A percentile compares a stretch with the other conserved stretches of the same genome.
Conservation (phyloP, 2,113 vertebrate genomes). For the Egretta garzetta region DNA sequence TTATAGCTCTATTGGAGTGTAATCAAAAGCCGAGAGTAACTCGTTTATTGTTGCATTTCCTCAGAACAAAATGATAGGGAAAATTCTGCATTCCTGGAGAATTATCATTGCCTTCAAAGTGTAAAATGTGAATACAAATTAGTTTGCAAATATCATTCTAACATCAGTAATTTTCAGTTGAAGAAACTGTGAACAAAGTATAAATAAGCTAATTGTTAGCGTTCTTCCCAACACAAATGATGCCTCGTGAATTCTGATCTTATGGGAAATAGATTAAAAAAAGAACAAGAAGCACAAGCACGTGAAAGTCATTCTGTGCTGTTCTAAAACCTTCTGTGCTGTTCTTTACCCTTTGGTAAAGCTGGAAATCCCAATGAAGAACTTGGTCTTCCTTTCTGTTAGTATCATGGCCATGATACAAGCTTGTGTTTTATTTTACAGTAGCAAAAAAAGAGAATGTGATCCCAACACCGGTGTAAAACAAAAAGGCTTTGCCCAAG, state of each 20-base stretch:
- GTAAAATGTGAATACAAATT: slow-evolving; percentile 39
- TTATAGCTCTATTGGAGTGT: background rate
- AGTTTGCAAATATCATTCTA: background rate
- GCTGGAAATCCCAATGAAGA: background rate
- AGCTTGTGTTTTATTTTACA: background rate
- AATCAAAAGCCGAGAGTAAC: slow-evolving; percentile 33
- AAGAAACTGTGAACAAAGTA: background rate
- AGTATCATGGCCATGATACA: background rate
- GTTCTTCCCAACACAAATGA: background rate
- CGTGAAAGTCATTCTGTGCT: background rate
- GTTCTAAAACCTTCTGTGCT: background rate
- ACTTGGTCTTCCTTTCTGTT: background rate
- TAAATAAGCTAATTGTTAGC: background rate
- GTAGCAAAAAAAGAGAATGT: background rate
- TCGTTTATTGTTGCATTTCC: background rate
- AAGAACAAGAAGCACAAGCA: background rate
- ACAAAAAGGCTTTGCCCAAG: background rate
- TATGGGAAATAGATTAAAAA: background rate
- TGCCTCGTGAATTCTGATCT: background rate
- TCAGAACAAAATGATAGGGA: slow-evolving; percentile 21
- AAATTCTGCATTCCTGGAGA: background rate
- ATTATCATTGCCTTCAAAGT: background rate
- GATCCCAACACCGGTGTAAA: background rate
- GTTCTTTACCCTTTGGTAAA: background rate
- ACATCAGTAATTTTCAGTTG: background rate